Percentiles rank a stretch among this genome's conserved stretches.
These are phyloP conservation scores for Planiliza haematocheilus DNA, from an alignment of 2,113 vertebrate genomes.

Conservation along the genomic window DNA sequence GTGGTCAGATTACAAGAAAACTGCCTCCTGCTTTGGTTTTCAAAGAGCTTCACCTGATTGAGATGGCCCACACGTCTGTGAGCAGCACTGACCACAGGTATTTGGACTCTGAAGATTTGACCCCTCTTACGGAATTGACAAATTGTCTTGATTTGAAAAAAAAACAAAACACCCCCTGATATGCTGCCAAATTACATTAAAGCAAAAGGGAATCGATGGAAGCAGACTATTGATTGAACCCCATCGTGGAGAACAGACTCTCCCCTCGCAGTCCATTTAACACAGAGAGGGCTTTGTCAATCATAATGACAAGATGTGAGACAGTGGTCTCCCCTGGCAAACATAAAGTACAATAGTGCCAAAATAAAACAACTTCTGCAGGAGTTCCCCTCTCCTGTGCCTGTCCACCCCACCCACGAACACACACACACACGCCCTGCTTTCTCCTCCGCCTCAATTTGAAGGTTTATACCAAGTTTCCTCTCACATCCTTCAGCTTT, in stretches of 20 bases:
- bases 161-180: conserved; percentile 24
- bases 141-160: conserved; percentile 50
- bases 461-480: conserved; percentile 38
- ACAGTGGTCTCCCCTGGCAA: conserved; percentile 40
- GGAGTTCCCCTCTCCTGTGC: conserved; percentile 1
- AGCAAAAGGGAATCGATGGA: conserved; percentile 62
- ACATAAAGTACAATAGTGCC: conserved; percentile 17
- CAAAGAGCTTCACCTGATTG: conserved; percentile 47
- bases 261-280: conserved; percentile 66
- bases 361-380: conserved; percentile 19
- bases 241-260: conserved; percentile 57
- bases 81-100: conserved; percentile 22
- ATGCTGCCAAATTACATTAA: conserved; percentile 62
- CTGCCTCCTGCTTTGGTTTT: conserved; percentile 37
- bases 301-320: conserved; percentile 52
- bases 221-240: conserved; percentile 65
- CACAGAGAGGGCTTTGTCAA: conserved; percentile 56
- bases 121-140: conserved; percentile 55
- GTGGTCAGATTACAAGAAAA: conserved; percentile 30
- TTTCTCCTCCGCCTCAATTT: conserved; percentile 14
- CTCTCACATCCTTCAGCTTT: conserved; percentile 41
- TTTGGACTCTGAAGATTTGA: conserved; percentile 50
- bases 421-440: conserved; percentile 1
- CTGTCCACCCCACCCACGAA: not conserved
- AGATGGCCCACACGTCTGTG: conserved; percentile 25